phyloP scores from a whole-genome alignment of 2,888 invertebrate genomes.

The Orchesellides sinensis region DNA sequence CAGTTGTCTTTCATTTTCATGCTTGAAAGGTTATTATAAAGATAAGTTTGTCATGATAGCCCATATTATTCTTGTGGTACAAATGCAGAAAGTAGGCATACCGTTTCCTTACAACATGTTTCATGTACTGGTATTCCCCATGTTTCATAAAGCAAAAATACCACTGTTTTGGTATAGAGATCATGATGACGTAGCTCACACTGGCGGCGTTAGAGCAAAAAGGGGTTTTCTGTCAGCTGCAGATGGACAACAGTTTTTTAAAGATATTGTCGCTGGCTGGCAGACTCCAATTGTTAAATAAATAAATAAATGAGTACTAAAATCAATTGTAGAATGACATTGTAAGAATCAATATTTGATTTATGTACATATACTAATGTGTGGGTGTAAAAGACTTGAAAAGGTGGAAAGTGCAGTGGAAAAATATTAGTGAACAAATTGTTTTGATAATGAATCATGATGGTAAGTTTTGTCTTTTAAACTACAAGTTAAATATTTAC shows the following conservation, averaged over 20 bases:
- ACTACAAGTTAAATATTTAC: background rate
- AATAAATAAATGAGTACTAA: background rate
- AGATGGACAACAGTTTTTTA: conserved; percentile 1
- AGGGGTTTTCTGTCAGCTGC: conserved; percentile 23
- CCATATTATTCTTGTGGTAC: no score
- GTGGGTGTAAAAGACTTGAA: no score
- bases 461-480: conserved; percentile 24
- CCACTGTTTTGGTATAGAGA: background rate
- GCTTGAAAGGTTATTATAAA: no score
- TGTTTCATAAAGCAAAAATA: no score
- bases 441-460: conserved; percentile 39
- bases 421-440: background rate
- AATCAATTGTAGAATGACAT: background rate
- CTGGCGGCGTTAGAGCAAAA: conserved; percentile 2
- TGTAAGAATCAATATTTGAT: background rate
- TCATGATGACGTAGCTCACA: conserved; percentile 11
- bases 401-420: background rate
- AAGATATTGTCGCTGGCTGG: background rate
- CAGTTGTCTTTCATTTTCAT: no score
- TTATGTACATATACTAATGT: no score
- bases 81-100: no score
- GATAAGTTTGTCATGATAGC: no score
- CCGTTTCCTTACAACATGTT: no score
- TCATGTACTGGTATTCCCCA: no score
- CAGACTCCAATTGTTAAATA: background rate